These are phyloP conservation scores for Haplotaxodon microlepis DNA, from an alignment of 2,113 vertebrate genomes.

Conservation along the genomic window DNA sequence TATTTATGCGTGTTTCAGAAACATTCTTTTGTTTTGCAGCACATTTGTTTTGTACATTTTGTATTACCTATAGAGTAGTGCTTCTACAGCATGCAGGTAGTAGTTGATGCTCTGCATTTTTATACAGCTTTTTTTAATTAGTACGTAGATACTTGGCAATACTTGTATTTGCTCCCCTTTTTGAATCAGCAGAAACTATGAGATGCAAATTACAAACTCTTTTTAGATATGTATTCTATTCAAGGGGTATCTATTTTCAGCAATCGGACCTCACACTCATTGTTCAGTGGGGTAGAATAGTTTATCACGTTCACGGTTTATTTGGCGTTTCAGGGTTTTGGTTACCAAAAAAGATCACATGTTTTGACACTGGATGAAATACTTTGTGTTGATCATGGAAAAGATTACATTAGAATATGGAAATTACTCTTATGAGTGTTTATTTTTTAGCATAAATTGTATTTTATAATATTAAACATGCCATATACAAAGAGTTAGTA, in stretches of 20 bases:
- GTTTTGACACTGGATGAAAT: not conserved
- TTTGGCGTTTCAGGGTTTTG: not conserved
- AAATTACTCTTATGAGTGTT: not conserved
- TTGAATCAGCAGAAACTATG: conserved; percentile 10
- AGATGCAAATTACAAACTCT: conserved; percentile 42
- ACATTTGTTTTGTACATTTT: conserved; percentile 77
- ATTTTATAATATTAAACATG: conserved; percentile 33
- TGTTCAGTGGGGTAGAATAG: not conserved
- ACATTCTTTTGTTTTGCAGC: conserved; percentile 64
- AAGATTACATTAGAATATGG: not conserved
- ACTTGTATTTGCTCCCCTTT: conserved; percentile 39
- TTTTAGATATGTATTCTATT: conserved; percentile 10
- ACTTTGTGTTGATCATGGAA: not conserved
- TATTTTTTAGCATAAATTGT: not conserved
- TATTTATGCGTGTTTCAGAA: conserved; percentile 61
- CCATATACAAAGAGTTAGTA: not conserved
- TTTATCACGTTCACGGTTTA: not conserved
- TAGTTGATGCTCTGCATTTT: conserved; percentile 72
- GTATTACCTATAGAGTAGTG: conserved; percentile 66
- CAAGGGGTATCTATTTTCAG: not conserved
- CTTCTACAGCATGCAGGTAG: conserved; percentile 70
- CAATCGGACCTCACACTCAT: not conserved
- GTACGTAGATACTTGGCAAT: conserved; percentile 60
- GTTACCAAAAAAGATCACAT: not conserved
- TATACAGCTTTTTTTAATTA: conserved; percentile 65